Evolutionary conservation across 1,140 invertebrate species (phyloP), one percentile per base, ranked within the genome.

Genomic region (Polyergus mexicanus): DNA sequence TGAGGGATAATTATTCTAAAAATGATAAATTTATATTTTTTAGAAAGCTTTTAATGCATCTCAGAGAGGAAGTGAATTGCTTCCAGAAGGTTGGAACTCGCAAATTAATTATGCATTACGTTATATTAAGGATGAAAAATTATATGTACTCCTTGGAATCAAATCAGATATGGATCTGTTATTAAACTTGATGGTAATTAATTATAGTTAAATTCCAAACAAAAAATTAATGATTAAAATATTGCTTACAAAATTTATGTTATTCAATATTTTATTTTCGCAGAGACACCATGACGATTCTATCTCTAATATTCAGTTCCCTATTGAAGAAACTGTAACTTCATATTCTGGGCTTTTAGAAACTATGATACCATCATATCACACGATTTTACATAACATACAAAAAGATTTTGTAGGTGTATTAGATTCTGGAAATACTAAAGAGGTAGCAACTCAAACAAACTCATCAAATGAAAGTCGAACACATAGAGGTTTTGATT

Each of bases 31-130:
- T 60, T 69, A 11, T 81, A 44, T 72, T 85, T 19, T 94, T 16
- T 92, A 97, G 96, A 96, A 96, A 94, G 96, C 95, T 25, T 93
- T 97, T 28, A 93, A 96, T 72, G 95, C 95, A 35, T 95, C 95
- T 86, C 97, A 97, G 91, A 92, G 92, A 47, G 96, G 96, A 84
- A 96, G 95, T 84, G 97, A 98, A 94, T 88, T 97, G 16, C 93
- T 98, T 25, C 97, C 97, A 6, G 94, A 96, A 71, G 95, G 94
- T 76, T 98, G 97, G 97, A 97, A 97, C 93, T 95, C 96, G 38
- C 93, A 94, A 60, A 80, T 91, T 16, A 96, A 95, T 78, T 97
- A 97, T 92, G 94, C 96, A 1, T 90, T 97, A 10, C 95, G 97
- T 87, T 98, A 98, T 92, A 88, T 97, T 51, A 95, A 96, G 69